A percentile compares a stretch with the other conserved stretches of the same genome.
Evolutionary conservation across 2,113 vertebrate species (phyloP).

Genomic region (Zosterops lateralis): DNA sequence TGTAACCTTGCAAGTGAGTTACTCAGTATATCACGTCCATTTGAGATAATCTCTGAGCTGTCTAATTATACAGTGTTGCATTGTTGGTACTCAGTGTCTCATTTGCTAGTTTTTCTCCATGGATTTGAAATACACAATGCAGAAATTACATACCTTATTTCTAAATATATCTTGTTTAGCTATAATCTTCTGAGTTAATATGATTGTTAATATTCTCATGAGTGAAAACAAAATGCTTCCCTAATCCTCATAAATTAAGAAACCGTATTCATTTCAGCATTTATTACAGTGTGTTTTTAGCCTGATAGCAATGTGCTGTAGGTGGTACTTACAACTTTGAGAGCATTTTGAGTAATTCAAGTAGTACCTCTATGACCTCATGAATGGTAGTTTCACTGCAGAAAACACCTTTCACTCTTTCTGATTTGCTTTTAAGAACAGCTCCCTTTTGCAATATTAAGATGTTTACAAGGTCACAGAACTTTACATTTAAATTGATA

Average conservation of each 20-base stretch:
- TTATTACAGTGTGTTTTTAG: background rate
- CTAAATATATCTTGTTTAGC: conserved; percentile 14
- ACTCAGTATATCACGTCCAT: background rate
- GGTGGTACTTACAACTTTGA: background rate
- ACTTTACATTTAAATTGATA: background rate
- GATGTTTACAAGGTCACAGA: background rate
- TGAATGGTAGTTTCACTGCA: background rate
- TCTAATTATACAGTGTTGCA: background rate
- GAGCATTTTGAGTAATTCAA: background rate
- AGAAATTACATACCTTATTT: conserved; percentile 17
- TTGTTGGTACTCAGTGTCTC: background rate
- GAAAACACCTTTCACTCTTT: background rate
- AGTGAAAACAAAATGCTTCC: conserved; percentile 14
- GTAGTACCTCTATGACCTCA: background rate
- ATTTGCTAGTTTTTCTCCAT: background rate
- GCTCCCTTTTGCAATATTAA: background rate
- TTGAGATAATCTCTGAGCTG: background rate
- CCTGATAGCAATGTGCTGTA: background rate
- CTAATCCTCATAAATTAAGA: conserved; percentile 19
- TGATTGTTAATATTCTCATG: background rate
- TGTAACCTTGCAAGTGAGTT: background rate
- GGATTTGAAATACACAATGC: conserved; percentile 15
- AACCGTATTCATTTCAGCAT: background rate
- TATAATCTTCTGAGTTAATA: conserved; percentile 8
- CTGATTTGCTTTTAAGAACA: background rate